Evolutionary conservation across 2,888 invertebrate species (phyloP), one percentile per base, ranked within the genome.

Genomic region (Plebejus melissa): DNA sequence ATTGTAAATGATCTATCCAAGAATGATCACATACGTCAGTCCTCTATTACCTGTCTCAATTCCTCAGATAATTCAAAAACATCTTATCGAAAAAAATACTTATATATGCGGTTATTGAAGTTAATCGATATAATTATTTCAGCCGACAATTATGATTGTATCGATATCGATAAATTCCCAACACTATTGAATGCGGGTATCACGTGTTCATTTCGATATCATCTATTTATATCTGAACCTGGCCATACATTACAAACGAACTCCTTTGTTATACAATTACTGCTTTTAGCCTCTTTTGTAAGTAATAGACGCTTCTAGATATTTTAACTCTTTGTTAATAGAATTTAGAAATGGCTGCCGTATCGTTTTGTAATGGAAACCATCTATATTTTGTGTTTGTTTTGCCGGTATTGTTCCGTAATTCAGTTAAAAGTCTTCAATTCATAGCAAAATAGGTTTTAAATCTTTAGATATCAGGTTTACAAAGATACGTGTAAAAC

Each of bases 161-260:
- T 79, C 78, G 78, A 32, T 32, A 80, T 79, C 46, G 46, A 77
- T 78, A 76, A 28, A 32, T 57, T 22, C 69, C 69, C 80, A 77
- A 77, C 80, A 71, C 79, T 80, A 77, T 0, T 74, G 79, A 81
- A 84, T 83, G 83, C 83, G 83, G 84, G 84, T 82, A 76, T 83
- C 78, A 86, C 83, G 83, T 86, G 86, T 84, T 83, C 83, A 83
- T 82, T 82, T 82, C 81, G 85, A 85, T 86, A 86, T 81, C 81
- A 83, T 87, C 87, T 89, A 88, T 88, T 88, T 88, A 87, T 89
- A 87, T 84, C 84, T 78, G 76, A 80, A 81, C 76, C 82, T 72
- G 79, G 82, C 82, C 79, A 83, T 84, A 83, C 81, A 84, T 85
- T 81, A 85, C 84, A 83, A 84, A 80, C 81, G 84, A 83, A 84